Evolutionary conservation across 1,140 invertebrate species (phyloP), one percentile per base, ranked within the genome.

Genomic region (Papilio glaucus): DNA sequence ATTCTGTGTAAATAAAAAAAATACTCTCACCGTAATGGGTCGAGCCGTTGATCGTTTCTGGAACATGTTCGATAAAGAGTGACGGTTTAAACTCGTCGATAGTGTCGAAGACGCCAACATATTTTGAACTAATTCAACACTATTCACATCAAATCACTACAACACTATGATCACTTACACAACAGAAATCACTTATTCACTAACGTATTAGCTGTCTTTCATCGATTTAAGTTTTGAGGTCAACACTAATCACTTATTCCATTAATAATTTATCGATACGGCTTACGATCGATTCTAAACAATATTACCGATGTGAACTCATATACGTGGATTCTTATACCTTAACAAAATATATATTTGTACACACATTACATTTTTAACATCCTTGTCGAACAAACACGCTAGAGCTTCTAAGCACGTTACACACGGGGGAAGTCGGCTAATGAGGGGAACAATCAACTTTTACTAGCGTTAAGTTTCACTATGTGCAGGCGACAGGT

Each of bases 41-140:
- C 82, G 79, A 71, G 80, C 83, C 67, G 49, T 41, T 3, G 73
- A 67, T 10, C 77, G 72, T 60, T 76, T 80, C 72, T 85, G 82
- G 67, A 91, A 85, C 80, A 88, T 85, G 12, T 85, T 81, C 7
- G 87, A 83, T 71, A 91, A 37, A 2, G 89, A 78, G 60, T 89
- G 82, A 38, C 84, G 81, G 49, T 80, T 85, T n/a, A 88, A 63
- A 75, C 82, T 86, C 10, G 84, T 81, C 38, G 87, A 80, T 4
- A 80, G 79, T 13, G 84, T 77, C 1, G 87, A 89, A 72, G 87
- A 90, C 74, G 85, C 83, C 74, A 89, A 81, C 89, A 90, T 90
- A 77, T 83, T 86, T n/a, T 68, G 13, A 62, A 37, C 71, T 75
- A 61, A 67, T 60, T 37, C 26, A 74, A 60, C 69, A 77, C 76